Conservation (phyloP, 1,140 invertebrate species). For the Limonius californicus region DNA sequence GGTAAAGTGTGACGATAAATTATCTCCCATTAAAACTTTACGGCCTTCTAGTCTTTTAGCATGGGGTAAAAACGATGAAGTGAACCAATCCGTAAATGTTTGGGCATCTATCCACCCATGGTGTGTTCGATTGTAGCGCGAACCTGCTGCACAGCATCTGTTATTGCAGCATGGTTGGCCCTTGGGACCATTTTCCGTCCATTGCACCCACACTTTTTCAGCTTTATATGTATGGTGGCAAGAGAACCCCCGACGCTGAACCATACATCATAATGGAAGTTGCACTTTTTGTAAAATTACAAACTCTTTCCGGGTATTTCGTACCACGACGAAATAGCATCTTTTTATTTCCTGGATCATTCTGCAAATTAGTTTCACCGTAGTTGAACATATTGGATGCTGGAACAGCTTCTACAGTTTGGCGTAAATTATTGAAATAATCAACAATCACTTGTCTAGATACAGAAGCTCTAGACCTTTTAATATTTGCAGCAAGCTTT, state of each 20-base stretch:
- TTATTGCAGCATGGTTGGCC: conserved; percentile 29
- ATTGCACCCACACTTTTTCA: conserved; percentile 40
- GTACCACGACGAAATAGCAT: conserved; percentile 5
- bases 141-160: conserved; percentile 25
- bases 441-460: conserved; percentile 9
- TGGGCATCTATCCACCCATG: conserved; percentile 7
- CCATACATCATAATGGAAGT: conserved; percentile 15
- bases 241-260: conserved; percentile 3
- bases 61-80: background rate
- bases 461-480: conserved; percentile 4
- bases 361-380: conserved; percentile 5
- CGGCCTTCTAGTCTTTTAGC: background rate
- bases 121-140: background rate
- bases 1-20: conserved; percentile 35
- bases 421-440: conserved; percentile 8
- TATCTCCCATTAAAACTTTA: conserved; percentile 38
- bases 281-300: conserved; percentile 29
- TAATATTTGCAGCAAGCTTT: conserved; percentile 14
- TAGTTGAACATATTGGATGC: background rate
- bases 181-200: conserved; percentile 39
- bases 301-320: conserved; percentile 13
- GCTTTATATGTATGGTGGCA: conserved; percentile 45
- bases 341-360: background rate
- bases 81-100: background rate
- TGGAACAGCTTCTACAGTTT: conserved; percentile 3